Percentiles rank a stretch among this genome's conserved stretches.
phyloP scores from a whole-genome alignment of 2,888 invertebrate genomes.

The Sphinx pinastri region DNA sequence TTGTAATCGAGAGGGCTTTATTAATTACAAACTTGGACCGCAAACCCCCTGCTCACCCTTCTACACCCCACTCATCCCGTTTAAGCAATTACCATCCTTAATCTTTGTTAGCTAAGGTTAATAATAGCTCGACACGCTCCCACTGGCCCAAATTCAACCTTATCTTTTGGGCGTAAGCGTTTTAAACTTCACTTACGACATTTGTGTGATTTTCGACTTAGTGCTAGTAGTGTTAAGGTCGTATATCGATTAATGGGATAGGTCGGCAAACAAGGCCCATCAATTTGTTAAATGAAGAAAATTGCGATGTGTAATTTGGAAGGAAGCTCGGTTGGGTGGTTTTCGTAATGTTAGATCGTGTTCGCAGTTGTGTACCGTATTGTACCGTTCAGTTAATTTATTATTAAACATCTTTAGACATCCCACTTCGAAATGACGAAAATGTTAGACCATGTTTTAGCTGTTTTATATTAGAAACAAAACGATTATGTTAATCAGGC shows the following conservation, averaged over 20 bases:
- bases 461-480: background rate
- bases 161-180: slow-evolving; percentile 78
- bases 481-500: background rate
- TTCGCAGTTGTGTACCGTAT: slow-evolving; percentile 59
- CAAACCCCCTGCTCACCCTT: slow-evolving; percentile 55
- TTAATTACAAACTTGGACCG: slow-evolving; percentile 83
- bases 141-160: slow-evolving; percentile 70
- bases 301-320: slow-evolving; percentile 76
- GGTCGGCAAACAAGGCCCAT: slow-evolving; percentile 62
- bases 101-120: slow-evolving; percentile 64
- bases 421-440: background rate
- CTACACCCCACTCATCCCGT: slow-evolving; percentile 45
- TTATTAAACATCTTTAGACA: slow-evolving; percentile 27
- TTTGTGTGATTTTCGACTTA: slow-evolving; percentile 58
- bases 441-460: background rate
- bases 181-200: slow-evolving; percentile 41
- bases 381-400: slow-evolving; percentile 46
- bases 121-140: slow-evolving; percentile 61
- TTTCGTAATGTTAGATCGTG: slow-evolving; percentile 54
- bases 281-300: slow-evolving; percentile 84
- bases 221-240: slow-evolving; percentile 44
- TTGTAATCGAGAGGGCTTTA: slow-evolving; percentile 83
- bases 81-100: slow-evolving; percentile 66
- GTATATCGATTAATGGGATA: slow-evolving; percentile 43
- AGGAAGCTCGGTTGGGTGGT: slow-evolving; percentile 62